Evolutionary conservation across 2,113 vertebrate genomes (phyloP).

Genomic region (Oryzias javanicus): DNA sequence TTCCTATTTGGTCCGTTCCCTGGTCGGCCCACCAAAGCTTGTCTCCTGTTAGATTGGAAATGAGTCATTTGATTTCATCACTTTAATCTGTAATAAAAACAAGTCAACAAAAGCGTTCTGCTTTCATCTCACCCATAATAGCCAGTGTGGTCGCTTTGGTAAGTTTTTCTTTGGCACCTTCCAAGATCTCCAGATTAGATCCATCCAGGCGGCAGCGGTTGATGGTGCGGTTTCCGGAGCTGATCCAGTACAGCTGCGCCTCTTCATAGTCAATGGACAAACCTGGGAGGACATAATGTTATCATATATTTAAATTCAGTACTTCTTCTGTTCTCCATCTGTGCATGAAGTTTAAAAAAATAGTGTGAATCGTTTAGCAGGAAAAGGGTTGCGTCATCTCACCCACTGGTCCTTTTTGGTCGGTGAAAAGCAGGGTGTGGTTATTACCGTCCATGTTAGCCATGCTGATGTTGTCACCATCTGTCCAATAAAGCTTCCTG

Average conservation of each 20-base stretch:
- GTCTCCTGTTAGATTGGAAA: slow-evolving; percentile 74
- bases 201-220: slow-evolving; percentile 88
- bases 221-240: slow-evolving; percentile 89
- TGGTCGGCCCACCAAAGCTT: slow-evolving; percentile 98
- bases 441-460: slow-evolving; percentile 94
- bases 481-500: slow-evolving; percentile 96
- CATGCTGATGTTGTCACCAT: slow-evolving; percentile 92
- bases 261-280: slow-evolving; percentile 89
- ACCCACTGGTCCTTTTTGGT: slow-evolving; percentile 93
- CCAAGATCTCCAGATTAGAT: slow-evolving; percentile 80
- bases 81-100: background rate
- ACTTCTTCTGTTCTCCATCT: background rate
- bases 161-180: slow-evolving; percentile 80
- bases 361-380: background rate
- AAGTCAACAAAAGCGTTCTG: background rate
- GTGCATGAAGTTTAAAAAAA: background rate
- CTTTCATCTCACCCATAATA: slow-evolving; percentile 87
- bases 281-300: slow-evolving; percentile 68
- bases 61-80: background rate
- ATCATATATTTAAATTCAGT: background rate
- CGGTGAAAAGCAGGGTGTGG: slow-evolving; percentile 82
- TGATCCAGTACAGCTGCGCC: slow-evolving; percentile 93
- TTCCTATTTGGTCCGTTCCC: slow-evolving; percentile 90
- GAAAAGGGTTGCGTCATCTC: slow-evolving; percentile 25
- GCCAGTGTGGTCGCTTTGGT: slow-evolving; percentile 91